Conservation (phyloP, 2,888 invertebrate genomes). For the Sicus ferrugineus region DNA sequence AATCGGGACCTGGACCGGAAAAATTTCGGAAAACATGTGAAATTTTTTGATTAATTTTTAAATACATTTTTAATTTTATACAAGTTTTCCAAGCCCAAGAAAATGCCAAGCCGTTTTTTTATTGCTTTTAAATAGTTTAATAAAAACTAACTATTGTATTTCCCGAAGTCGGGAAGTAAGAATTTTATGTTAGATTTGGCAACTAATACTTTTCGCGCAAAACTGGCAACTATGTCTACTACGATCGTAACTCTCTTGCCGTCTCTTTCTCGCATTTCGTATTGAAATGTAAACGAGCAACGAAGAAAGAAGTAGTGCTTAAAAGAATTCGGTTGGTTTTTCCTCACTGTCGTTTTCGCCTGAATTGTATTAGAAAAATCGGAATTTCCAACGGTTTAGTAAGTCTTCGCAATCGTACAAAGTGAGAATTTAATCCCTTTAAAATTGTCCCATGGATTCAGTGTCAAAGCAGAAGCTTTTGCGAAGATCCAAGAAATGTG, state of each 20-base stretch:
- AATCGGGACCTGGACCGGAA: too few species aligned
- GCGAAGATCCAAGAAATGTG: conserved; percentile 16
- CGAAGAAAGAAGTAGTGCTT: conserved; percentile 36
- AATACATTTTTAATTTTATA: too few species aligned
- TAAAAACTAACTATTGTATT: too few species aligned
- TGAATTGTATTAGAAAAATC: conserved; percentile 37
- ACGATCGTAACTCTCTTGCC: not conserved
- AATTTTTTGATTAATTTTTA: too few species aligned
- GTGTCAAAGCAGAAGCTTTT: conserved; percentile 22
- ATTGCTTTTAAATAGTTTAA: too few species aligned
- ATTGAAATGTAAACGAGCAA: conserved; percentile 13
- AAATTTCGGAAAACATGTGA: too few species aligned
- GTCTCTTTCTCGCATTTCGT: not conserved
- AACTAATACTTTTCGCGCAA: too few species aligned
- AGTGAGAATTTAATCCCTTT: conserved; percentile 31
- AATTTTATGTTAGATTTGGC: too few species aligned
- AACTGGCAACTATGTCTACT: too few species aligned
- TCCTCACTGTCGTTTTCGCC: conserved; percentile 39
- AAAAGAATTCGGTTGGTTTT: conserved; percentile 40
- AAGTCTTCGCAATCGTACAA: conserved; percentile 20
- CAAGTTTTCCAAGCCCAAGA: too few species aligned
- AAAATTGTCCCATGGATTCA: conserved; percentile 30
- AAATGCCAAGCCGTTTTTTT: too few species aligned
- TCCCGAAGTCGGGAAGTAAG: too few species aligned
- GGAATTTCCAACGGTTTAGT: conserved; percentile 26